Evolutionary conservation across 2,888 invertebrate genomes (phyloP), one percentile per base, ranked within the genome.

Genomic region (Neelides folsomi): DNA sequence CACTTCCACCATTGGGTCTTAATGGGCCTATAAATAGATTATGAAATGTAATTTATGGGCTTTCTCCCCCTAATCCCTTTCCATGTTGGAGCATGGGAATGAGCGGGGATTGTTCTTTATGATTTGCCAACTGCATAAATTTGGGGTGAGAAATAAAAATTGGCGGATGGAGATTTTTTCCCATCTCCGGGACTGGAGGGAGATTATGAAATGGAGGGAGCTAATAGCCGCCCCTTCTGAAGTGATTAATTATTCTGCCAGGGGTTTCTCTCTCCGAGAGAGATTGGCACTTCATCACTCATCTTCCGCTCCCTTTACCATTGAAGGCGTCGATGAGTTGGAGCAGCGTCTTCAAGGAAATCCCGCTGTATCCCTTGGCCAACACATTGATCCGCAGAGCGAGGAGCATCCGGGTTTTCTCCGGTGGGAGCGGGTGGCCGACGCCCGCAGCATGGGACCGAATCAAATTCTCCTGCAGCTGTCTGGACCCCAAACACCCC

Each of bases 301-400:
- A 15, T 27, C 27, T 27, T 27, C 27, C 16, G 3, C 8, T 2
- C 3, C 27, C 16, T 50, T 27, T 46, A 79, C 79, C 76, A 67
- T 81, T 81, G 66, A 80, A 81, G 2, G 79, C 79, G 43, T 75
- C 76, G 16, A 80, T 72, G 57, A 78, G 72, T 60, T 76, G 75
- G 43, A 73, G 69, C 10, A 81, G 70, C 12, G 76, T 77, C 47
- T 71, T 70, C 15, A 76, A 64, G 1, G 79, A 77, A 53, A 81
- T 78, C 7, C 81, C 80, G 59, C 78, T 78, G 71, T 76, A 76
- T 6, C 81, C 81, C 67, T 81, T 81, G n/a, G 79, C 77, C 41
- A 81, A 68, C 1, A 80, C 76, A 65, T 81, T 81, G 61, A 81
- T 79, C 19, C 80, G 68, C 5, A 81, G 68, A 1, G 80, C 80